phyloP scores from a whole-genome alignment of 1,140 invertebrate species.

The Venustaconcha ellipsiformis region DNA sequence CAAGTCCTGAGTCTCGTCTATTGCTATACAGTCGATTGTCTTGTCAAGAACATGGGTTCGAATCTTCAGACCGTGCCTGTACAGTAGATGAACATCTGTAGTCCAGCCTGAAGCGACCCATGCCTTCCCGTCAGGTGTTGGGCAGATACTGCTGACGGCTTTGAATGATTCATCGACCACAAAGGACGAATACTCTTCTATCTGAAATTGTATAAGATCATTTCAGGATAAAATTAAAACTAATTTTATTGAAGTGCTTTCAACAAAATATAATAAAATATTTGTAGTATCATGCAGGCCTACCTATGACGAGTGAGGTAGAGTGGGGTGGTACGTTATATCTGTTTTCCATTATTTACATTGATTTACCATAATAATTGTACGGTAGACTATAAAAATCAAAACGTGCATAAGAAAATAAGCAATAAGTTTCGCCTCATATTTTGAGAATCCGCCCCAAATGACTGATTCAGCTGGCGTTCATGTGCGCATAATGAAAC shows the following conservation, averaged over 20 bases:
- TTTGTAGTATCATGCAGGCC: neutral
- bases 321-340: too few relatives aligned
- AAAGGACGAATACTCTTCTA: conserved; percentile 24
- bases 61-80: conserved; percentile 26
- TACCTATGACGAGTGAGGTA: neutral
- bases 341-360: too few relatives aligned
- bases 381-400: too few relatives aligned
- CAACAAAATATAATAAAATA: neutral
- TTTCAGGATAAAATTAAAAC: neutral
- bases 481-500: too few relatives aligned
- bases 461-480: too few relatives aligned
- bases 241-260: neutral
- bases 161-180: conserved; percentile 27
- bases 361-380: too few relatives aligned
- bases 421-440: too few relatives aligned
- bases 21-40: conserved; percentile 27
- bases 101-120: conserved; percentile 33
- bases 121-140: conserved; percentile 16
- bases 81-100: conserved; percentile 22
- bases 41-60: conserved; percentile 23
- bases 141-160: conserved; percentile 25
- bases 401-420: too few relatives aligned
- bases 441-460: too few relatives aligned
- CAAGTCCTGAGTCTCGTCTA: conserved; percentile 17
- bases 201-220: conserved; percentile 3